Percentiles rank a stretch among this genome's conserved stretches.
Conservation (phyloP, 2,113 vertebrate genomes). For the Sakesphorus luctuosus region DNA sequence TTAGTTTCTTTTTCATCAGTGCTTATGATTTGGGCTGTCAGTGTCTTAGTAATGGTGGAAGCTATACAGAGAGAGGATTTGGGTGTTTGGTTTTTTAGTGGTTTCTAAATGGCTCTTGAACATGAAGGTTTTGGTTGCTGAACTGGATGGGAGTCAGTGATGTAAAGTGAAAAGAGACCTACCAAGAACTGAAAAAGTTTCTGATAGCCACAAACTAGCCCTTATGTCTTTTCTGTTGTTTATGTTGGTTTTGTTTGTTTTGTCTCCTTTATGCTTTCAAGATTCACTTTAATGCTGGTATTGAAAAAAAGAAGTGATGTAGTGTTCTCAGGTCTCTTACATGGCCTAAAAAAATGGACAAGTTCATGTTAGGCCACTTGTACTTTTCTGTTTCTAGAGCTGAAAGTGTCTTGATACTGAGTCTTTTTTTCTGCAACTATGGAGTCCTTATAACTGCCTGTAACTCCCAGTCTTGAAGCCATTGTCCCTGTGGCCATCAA, state of each 20-base stretch:
- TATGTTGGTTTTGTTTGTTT: background rate
- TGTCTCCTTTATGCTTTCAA: background rate
- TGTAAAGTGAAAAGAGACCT: background rate
- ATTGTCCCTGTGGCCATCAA: background rate
- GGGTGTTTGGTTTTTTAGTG: background rate
- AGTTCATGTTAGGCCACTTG: background rate
- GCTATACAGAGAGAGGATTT: background rate
- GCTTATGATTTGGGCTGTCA: background rate
- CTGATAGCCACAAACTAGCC: background rate
- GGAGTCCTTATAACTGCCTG: background rate
- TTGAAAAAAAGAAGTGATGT: background rate
- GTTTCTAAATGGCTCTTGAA: background rate
- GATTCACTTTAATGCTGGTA: background rate
- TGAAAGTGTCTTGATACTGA: background rate
- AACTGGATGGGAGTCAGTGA: background rate
- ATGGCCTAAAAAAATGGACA: background rate
- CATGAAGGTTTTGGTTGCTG: background rate
- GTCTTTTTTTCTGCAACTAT: background rate
- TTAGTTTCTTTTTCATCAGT: background rate
- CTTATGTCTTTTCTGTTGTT: background rate
- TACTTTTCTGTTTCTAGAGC: background rate
- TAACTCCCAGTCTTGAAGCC: background rate
- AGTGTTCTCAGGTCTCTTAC: background rate
- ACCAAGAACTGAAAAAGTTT: background rate
- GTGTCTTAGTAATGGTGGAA: background rate